Base-by-base conservation (phyloP, 2,888 invertebrate species). In the Liposcelis brunnea region DNA sequence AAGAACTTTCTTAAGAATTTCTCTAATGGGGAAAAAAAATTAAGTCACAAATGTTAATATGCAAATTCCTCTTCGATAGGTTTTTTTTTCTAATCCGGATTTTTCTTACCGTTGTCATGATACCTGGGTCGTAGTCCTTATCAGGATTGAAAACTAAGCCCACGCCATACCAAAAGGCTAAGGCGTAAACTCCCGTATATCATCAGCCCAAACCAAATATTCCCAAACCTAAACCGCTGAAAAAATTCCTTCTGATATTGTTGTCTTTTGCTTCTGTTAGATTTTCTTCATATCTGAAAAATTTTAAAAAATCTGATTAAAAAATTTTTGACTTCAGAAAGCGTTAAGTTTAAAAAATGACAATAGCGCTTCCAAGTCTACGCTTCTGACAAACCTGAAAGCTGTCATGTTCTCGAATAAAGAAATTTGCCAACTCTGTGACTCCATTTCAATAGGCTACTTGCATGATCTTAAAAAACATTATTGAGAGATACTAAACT, bases 151-250 rank as follows among this genome's bases (percentile, higher is more conserved):
- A 55, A 53, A 80, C 70, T 8, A 81, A 62, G 34, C 65, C 68
- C 51, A 80, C 75, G 1, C 87, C 87, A 58, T 83, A 87, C 82
- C 84, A 87, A 61, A 89, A 84, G 0, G 84, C 80, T 21, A 87
- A 60, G 0, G 80, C 79, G 56, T 86, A 85, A n/a, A 3, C 81
- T 74, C 34, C 70, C 67, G 60, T 81, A 87, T 49, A 86, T 78
- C 53, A 81, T 75, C 54, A 84, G 72, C 77, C 81, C 84, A 21
- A 83, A 63, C n/a, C n/a, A n/a, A n/a, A n/a, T 3, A 74, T 51
- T 1, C 81, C 83, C 61, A 80, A 76, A 1, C 81, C 79, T 19
- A 80, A 48, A 0, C 77, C 82, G 15, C 74, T 71, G 52, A 77
- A 73, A 36, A 81, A 64, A 2, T 75, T 74, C 59, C 80, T 72